phyloP scores from a whole-genome alignment of 2,113 vertebrate species.

The Sebastes schlegelii region DNA sequence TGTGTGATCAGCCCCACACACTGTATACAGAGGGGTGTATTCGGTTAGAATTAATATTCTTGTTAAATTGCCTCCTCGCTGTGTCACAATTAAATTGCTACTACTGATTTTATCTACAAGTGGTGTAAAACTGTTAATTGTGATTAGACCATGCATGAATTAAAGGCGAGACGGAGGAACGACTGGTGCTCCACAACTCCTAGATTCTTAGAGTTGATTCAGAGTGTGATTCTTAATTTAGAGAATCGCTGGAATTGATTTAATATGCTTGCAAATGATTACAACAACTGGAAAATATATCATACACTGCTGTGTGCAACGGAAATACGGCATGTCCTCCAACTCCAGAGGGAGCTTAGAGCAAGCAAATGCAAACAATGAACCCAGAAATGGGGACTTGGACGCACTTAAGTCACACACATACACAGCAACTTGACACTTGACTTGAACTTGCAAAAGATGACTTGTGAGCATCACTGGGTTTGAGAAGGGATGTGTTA shows the following conservation, averaged over 20 bases:
- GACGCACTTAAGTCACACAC: too few relatives aligned
- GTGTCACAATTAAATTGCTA: slow-evolving; percentile 24
- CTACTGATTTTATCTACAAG: slow-evolving; percentile 39
- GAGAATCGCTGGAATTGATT: slow-evolving; percentile 22
- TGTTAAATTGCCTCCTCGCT: slow-evolving; percentile 19
- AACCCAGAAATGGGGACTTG: not conserved
- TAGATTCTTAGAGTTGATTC: slow-evolving; percentile 24
- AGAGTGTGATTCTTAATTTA: slow-evolving; percentile 15
- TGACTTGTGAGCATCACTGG: too few relatives aligned
- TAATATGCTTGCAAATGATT: slow-evolving; percentile 14
- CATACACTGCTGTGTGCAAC: not conserved
- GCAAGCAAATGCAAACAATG: slow-evolving; percentile 1
- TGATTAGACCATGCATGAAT: slow-evolving; percentile 37
- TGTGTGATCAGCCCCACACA: slow-evolving; percentile 27
- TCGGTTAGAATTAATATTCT: slow-evolving; percentile 16
- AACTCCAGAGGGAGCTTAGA: not conserved
- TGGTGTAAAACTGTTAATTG: slow-evolving; percentile 47
- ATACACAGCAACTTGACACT: too few relatives aligned
- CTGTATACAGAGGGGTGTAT: not conserved
- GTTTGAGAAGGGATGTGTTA: too few relatives aligned
- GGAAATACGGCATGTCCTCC: not conserved
- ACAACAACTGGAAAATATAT: slow-evolving; percentile 7
- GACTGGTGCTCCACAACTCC: not conserved
- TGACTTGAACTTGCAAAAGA: too few relatives aligned
- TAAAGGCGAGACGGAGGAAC: slow-evolving; percentile 28